Evolutionary conservation across 2,113 vertebrate species (phyloP), one percentile per base, ranked within the genome.

Genomic region (Xiphophorus couchianus): DNA sequence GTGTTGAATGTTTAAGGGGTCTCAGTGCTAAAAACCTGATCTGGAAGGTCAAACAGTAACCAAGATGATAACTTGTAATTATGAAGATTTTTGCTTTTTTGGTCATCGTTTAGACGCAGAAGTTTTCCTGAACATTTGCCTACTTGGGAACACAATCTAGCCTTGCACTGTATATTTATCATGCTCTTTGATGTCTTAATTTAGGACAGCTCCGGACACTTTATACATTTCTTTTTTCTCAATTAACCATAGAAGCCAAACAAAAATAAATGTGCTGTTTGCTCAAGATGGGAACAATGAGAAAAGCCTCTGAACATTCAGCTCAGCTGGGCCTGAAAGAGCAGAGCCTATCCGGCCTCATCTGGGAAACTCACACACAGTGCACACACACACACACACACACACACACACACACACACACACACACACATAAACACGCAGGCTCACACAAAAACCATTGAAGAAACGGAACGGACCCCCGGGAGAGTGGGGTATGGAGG

Each of bases 211-310:
- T 74, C 69, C 15, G 42, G 84, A 90, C 81, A 76, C 77, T 86
- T 92, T 87, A 83, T 71, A 61, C 76, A 62, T 74, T 78, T 76
- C 64, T 7, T 31, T 69, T 35, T 35, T 62, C 76, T 88, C 84
- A 84, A 90, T 90, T 90, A 89, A 86, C 76, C 85, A 86, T 80
- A 84, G 82, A 92, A 88, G 85, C 81, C 87, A 85, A 89, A 90
- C 78, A 89, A 86, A 86, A 89, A 90, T 88, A 92, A 84, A 81
- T 81, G 67, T 0, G 31, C 73, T 93, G 90, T 94, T 95, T 94
- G 89, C 93, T 90, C 74, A 90, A 83, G 87, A 90, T 84, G 88
- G 87, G 90, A 94, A 94, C 93, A 95, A 95, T 93, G 90, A 93
- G 88, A 77, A 90, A 94, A 92, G 81, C 81, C 54, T 88, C 64